Percentiles rank a stretch among this genome's conserved stretches.
These are phyloP conservation scores for Syncerus caffer DNA, from an alignment of 2,797 vertebrate species.

Conservation along the genomic window DNA sequence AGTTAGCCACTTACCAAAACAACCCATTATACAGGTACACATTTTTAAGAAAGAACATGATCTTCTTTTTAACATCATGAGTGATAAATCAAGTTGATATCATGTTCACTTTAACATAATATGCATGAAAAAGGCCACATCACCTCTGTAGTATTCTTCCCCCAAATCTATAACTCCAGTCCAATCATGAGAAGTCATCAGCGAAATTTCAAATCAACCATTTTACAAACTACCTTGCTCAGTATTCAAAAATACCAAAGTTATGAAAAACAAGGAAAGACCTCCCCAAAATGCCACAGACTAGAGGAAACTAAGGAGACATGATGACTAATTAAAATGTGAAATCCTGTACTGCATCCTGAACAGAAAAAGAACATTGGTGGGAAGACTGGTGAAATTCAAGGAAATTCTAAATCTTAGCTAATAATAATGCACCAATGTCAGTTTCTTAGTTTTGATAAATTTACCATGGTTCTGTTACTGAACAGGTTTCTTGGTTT, in stretches of 20 bases:
- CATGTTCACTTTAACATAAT: neutral
- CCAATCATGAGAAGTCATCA: neutral
- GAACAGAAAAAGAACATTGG: neutral
- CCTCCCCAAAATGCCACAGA: neutral
- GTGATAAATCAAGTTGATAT: neutral
- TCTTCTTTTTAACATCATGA: neutral
- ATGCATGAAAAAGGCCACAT: neutral
- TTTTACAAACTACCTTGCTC: constrained; percentile 2
- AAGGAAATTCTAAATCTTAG: neutral
- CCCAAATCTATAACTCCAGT: neutral
- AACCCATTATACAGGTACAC: neutral
- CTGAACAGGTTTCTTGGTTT: neutral
- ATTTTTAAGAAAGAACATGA: neutral
- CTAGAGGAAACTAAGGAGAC: neutral
- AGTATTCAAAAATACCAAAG: neutral
- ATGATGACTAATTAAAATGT: neutral
- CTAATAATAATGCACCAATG: neutral
- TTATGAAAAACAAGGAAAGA: neutral
- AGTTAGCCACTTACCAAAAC: neutral
- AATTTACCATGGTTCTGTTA: neutral
- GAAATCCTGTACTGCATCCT: neutral
- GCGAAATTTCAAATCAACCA: neutral
- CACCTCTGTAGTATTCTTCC: neutral
- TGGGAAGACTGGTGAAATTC: neutral
- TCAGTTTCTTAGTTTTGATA: constrained; percentile 13